Conservation (phyloP, 2,888 invertebrate genomes). For the Neoaliturus tenellus region DNA sequence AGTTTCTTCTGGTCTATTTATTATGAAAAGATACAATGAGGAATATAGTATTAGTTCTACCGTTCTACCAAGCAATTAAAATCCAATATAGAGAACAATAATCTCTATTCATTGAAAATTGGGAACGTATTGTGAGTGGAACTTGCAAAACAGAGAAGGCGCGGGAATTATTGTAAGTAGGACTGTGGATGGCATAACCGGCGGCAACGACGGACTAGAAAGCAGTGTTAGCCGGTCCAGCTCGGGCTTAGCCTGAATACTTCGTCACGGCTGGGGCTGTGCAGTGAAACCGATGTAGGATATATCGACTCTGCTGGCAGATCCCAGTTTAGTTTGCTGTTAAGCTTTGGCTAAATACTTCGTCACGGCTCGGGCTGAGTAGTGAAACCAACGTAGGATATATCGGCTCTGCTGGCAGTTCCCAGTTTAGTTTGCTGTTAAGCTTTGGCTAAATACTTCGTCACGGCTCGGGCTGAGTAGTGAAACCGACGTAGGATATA, state of each 20-base stretch:
- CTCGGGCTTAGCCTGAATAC: conserved; percentile 28
- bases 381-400: background rate
- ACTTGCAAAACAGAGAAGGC: background rate
- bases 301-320: background rate
- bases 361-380: no score
- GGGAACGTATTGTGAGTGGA: background rate
- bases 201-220: background rate
- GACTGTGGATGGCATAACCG: conserved; percentile 23
- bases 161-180: background rate
- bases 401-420: background rate
- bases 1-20: no score
- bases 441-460: no score
- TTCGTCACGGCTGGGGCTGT: background rate
- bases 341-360: no score
- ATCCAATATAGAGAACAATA: no score
- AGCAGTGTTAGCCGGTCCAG: conserved; percentile 10
- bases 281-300: conserved; percentile 10
- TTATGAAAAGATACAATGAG: no score
- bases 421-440: no score
- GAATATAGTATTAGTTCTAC: no score
- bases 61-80: no score
- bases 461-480: no score
- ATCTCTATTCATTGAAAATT: no score
- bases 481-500: background rate
- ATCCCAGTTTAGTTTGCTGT: no score